These are phyloP conservation scores for Aleadryas rufinucha DNA, from an alignment of 2,113 vertebrate species.

Conservation along the genomic window DNA sequence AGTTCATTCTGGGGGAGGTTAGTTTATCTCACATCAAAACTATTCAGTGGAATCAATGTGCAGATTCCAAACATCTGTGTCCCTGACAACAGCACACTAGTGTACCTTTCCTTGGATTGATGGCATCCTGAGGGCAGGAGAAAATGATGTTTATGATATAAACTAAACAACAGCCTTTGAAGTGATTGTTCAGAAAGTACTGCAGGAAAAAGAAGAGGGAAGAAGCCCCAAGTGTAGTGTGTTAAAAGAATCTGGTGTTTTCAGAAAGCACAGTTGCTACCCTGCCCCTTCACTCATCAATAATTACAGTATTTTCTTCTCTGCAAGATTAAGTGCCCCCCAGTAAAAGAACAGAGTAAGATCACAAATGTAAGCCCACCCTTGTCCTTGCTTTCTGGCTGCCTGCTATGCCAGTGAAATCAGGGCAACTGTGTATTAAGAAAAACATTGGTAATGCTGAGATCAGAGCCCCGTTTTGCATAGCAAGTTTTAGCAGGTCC, in stretches of 20 bases:
- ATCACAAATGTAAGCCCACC: not conserved
- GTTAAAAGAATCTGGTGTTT: not conserved
- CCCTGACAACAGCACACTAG: conserved; percentile 4
- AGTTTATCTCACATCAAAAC: conserved; percentile 20
- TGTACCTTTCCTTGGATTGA: conserved; percentile 1
- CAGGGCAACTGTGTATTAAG: not conserved
- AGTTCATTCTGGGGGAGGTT: not conserved
- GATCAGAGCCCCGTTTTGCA: not conserved
- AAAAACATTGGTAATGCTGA: not conserved
- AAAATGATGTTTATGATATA: conserved; percentile 30
- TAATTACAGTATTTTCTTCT: not conserved
- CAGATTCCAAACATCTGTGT: conserved; percentile 26
- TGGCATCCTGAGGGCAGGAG: conserved; percentile 8
- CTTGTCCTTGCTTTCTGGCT: not conserved
- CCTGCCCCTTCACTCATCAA: not conserved
- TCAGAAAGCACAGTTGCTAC: not conserved
- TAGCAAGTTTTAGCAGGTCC: not conserved
- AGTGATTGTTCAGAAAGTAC: conserved; percentile 13
- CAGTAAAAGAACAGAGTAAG: not conserved
- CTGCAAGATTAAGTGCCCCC: not conserved
- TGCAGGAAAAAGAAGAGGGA: not conserved
- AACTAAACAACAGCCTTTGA: conserved; percentile 28
- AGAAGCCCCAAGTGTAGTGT: not conserved
- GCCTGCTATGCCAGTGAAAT: not conserved
- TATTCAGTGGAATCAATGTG: not conserved